phyloP scores from a whole-genome alignment of 2,113 vertebrate species.

The Cardinalis cardinalis region DNA sequence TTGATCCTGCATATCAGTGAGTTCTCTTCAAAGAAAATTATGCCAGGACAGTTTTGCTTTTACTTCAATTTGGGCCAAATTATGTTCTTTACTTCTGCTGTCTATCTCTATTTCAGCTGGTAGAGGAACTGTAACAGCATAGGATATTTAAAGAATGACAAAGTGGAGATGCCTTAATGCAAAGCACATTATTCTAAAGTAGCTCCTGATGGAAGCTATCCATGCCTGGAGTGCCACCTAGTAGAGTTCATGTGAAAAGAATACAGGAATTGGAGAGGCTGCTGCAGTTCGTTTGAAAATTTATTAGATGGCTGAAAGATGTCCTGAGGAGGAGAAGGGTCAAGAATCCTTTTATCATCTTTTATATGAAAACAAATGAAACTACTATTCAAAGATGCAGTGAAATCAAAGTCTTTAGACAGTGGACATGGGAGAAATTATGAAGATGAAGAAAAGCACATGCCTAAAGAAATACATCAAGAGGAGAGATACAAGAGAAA shows the following conservation, averaged over 20 bases:
- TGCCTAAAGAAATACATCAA: not conserved
- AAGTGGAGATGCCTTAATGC: not conserved
- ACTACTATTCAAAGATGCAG: not conserved
- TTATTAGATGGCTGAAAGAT: not conserved
- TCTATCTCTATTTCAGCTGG: not conserved
- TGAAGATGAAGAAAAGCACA: not conserved
- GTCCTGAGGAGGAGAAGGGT: not conserved
- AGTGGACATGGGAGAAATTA: not conserved
- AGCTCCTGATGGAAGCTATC: not conserved
- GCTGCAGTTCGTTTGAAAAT: not conserved
- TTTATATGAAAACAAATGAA: not conserved
- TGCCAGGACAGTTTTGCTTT: not conserved
- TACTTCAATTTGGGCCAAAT: not conserved
- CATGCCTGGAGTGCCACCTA: constrained; percentile 10
- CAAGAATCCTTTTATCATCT: not conserved
- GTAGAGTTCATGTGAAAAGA: not conserved
- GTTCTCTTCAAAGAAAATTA: not conserved
- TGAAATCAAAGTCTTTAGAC: not conserved
- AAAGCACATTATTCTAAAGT: not conserved
- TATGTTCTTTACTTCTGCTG: not conserved
- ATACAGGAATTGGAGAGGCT: not conserved
- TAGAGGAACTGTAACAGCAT: not conserved
- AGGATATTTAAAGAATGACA: not conserved
- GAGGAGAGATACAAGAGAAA: not conserved
- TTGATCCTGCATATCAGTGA: not conserved